These are phyloP conservation scores for Pangasius mekongensis DNA, from an alignment of 2,797 vertebrate species.

Conservation along the genomic window DNA sequence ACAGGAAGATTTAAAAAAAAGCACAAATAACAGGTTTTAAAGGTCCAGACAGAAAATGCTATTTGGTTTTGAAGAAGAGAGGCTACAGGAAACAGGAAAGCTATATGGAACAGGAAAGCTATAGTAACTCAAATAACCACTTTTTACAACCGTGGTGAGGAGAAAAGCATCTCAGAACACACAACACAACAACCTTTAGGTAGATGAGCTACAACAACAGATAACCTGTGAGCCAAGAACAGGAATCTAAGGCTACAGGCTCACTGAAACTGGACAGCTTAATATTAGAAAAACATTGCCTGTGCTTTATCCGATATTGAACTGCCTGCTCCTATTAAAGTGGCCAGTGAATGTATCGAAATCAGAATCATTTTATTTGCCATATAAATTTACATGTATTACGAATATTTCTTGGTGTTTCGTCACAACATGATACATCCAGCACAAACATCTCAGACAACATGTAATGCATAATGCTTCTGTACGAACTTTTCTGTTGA, in stretches of 20 bases:
- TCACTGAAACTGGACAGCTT: background rate
- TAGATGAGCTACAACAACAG: background rate
- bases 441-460: no score
- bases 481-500: background rate
- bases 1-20: background rate
- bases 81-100: background rate
- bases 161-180: background rate
- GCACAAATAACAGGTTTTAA: background rate
- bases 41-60: background rate
- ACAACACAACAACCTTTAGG: background rate
- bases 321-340: background rate
- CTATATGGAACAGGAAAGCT: background rate
- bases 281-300: background rate
- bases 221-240: background rate
- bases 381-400: no score
- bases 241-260: background rate
- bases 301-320: background rate
- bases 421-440: no score
- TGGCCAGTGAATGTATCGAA: background rate
- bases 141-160: background rate
- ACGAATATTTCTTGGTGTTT: no score
- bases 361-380: no score
- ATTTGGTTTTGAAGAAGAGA: background rate
- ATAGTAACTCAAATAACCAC: background rate
- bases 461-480: background rate